Evolutionary conservation across 2,113 vertebrate genomes (phyloP), one percentile per base, ranked within the genome.

Genomic region (Sebastes fasciatus): DNA sequence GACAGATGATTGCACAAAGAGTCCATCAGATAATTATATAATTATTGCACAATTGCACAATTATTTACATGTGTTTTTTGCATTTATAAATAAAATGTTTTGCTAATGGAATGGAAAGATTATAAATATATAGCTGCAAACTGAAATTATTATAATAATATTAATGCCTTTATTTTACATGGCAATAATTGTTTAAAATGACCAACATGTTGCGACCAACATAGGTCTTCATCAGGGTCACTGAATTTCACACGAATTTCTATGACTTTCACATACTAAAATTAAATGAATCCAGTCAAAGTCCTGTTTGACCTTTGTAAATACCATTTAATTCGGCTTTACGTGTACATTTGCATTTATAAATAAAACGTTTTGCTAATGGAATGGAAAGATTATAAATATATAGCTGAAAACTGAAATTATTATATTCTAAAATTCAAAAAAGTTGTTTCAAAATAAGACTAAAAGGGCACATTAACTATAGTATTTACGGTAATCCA

Each of bases 401-500:
- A 4, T 13, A 52, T 8, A 17, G 8, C 48, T 52, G 1, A 16
- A 52, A 52, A 58, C 11, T 23, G 0, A 40, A 42, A 11, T n/a
- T 43, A 64, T 65, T 45, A 5, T 46, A 5, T 57, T 45, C 6
- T 5, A 55, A 4, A n/a, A 17, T 19, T 19, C 5, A 62, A 40
- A 57, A 16, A 58, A 58, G 10, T 23, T 5, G 0, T 11, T 58
- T 12, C 11, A 58, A 58, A 58, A 34, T n/a, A 55, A 7, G 14
- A 55, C 2, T 23, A 26, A 60, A 64, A 61, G 26, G 23, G 5
- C n/a, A 23, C n/a, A 10, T 16, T 4, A 11, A 45, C 16, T 8
- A 66, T 45, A n/a, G 34, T 64, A 26, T 7, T 75, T 76, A 85
- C 77, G 73, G 73, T 77, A 79, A 0, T 42, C 5, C 5, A 5